phyloP scores from a whole-genome alignment of 92 coral and sea anemone species.

The Zoanthus sociatus region DNA sequence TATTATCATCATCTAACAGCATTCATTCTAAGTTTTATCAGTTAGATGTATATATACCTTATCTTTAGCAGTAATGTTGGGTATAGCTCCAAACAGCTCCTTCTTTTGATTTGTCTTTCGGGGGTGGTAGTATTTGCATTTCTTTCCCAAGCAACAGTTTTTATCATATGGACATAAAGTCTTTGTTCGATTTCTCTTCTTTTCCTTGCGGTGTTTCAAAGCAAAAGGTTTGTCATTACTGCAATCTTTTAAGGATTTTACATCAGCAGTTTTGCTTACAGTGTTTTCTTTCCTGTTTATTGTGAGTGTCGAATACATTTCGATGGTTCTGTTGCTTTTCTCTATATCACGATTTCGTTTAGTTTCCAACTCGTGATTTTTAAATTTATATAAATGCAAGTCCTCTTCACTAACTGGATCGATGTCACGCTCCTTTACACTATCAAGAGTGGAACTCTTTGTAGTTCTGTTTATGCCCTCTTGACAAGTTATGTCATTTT shows the following conservation, averaged over 20 bases:
- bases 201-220: neutral
- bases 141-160: slow-evolving; percentile 86
- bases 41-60: neutral
- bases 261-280: too few relatives aligned
- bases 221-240: neutral
- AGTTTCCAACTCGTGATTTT: neutral
- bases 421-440: neutral
- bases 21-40: too few relatives aligned
- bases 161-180: slow-evolving; percentile 73
- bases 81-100: neutral
- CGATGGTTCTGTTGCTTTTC: neutral
- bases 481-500: neutral
- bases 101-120: neutral
- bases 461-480: neutral
- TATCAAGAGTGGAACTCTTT: neutral
- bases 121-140: slow-evolving; percentile 72
- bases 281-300: neutral
- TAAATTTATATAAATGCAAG: neutral
- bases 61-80: neutral
- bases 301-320: neutral
- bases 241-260: neutral
- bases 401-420: neutral
- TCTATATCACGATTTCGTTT: neutral
- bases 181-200: neutral
- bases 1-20: too few relatives aligned